Conservation (phyloP, 1,140 invertebrate genomes). For the Eriocheir sinensis region DNA sequence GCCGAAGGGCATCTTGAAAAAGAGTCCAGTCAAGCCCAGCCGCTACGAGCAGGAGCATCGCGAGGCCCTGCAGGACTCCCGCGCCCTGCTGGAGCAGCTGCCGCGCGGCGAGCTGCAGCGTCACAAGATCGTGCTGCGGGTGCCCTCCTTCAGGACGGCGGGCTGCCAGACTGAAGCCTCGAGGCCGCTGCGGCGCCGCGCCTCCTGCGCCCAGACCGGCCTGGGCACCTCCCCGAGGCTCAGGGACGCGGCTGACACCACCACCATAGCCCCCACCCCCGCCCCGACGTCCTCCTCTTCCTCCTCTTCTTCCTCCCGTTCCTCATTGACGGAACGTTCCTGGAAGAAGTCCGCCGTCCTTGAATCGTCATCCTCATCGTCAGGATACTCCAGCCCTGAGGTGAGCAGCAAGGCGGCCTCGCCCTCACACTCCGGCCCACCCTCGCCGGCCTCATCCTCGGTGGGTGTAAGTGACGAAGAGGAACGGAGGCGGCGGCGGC, state of each 20-base stretch:
- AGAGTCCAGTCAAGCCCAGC: slow-evolving; percentile 64
- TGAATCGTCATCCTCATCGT: slow-evolving; percentile 76
- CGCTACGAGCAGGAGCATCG: slow-evolving; percentile 77
- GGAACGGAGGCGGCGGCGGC: slow-evolving; percentile 42
- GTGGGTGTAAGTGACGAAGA: slow-evolving; percentile 66
- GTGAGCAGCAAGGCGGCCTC: slow-evolving; percentile 78
- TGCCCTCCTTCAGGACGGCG: slow-evolving; percentile 78
- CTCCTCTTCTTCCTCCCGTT: background rate
- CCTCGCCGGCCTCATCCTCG: slow-evolving; percentile 75
- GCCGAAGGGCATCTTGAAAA: slow-evolving; percentile 71
- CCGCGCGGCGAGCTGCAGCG: slow-evolving; percentile 74
- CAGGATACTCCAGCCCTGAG: slow-evolving; percentile 78
- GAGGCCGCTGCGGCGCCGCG: slow-evolving; percentile 72
- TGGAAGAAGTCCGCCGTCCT: slow-evolving; percentile 8
- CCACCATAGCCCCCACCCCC: slow-evolving; percentile 27
- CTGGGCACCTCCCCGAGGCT: slow-evolving; percentile 68
- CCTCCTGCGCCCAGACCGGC: slow-evolving; percentile 77
- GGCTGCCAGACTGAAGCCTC: slow-evolving; percentile 78
- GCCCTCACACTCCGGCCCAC: slow-evolving; percentile 77
- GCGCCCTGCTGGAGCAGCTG: slow-evolving; percentile 71
- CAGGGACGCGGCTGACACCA: slow-evolving; percentile 17
- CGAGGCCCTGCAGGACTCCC: slow-evolving; percentile 74
- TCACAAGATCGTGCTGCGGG: slow-evolving; percentile 78
- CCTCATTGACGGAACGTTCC: slow-evolving; percentile 20
- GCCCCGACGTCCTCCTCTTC: background rate